These are phyloP conservation scores for Leptodirus hochenwartii DNA, from an alignment of 2,888 invertebrate genomes.

Conservation along the genomic window DNA sequence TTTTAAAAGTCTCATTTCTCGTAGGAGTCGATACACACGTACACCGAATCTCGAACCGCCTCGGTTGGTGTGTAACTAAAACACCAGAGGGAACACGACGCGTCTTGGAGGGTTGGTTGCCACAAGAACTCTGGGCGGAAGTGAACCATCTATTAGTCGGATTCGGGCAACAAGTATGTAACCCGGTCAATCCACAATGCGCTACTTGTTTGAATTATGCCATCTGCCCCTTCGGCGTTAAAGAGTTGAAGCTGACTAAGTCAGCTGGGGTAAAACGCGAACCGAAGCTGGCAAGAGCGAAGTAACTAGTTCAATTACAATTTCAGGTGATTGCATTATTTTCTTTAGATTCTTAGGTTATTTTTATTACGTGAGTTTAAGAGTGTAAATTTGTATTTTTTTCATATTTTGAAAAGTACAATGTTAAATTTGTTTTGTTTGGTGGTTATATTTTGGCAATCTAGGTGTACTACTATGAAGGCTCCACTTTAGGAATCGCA, in stretches of 20 bases:
- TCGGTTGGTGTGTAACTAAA: slow-evolving; percentile 70
- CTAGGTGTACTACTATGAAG: too few species aligned
- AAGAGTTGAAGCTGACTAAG: slow-evolving; percentile 15
- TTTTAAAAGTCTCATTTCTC: slow-evolving; percentile 2
- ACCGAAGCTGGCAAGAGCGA: too few species aligned
- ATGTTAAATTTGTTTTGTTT: too few species aligned
- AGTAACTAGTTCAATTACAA: too few species aligned
- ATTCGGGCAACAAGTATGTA: slow-evolving; percentile 90
- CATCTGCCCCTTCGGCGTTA: slow-evolving; percentile 56
- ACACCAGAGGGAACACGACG: slow-evolving; percentile 80
- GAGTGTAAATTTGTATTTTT: too few species aligned
- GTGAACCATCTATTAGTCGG: slow-evolving; percentile 87
- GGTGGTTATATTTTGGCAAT: too few species aligned
- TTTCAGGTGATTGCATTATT: too few species aligned
- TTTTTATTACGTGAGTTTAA: too few species aligned
- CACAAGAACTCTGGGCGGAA: slow-evolving; percentile 67
- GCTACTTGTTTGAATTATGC: slow-evolving; percentile 59
- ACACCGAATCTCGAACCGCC: slow-evolving; percentile 80
- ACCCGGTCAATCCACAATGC: slow-evolving; percentile 70
- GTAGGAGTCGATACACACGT: slow-evolving; percentile 95
- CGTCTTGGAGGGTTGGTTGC: slow-evolving; percentile 76
- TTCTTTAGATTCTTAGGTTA: too few species aligned
- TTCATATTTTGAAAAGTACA: too few species aligned
- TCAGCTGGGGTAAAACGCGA: too few species aligned
- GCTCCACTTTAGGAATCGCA: too few species aligned